A percentile compares a stretch with the other conserved stretches of the same genome.
These are phyloP conservation scores for Hippocampus abdominalis DNA, from an alignment of 2,113 vertebrate species.

Conservation along the genomic window DNA sequence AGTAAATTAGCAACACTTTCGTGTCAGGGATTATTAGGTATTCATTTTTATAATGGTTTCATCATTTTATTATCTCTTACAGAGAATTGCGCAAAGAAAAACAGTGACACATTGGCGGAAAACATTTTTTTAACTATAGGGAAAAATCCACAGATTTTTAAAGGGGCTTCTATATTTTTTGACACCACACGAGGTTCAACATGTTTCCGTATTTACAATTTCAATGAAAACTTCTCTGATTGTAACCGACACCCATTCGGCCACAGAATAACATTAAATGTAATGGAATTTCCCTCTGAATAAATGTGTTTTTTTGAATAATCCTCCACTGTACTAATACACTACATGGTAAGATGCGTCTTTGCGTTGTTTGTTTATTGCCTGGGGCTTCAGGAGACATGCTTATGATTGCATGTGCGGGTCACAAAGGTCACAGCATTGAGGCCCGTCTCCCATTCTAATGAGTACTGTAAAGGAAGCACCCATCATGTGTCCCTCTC, in stretches of 20 bases:
- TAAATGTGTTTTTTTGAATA: background rate
- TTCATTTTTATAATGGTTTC: background rate
- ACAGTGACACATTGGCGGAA: background rate
- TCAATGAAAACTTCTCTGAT: background rate
- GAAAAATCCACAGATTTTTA: background rate
- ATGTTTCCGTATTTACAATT: background rate
- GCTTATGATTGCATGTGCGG: constrained; percentile 2
- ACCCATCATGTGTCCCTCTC: constrained; percentile 8
- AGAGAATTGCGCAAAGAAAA: background rate
- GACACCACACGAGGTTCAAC: background rate
- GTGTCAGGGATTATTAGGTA: background rate
- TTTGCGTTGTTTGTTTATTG: constrained; percentile 5
- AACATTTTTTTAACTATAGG: background rate
- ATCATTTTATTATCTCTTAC: background rate
- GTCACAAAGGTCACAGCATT: constrained; percentile 29
- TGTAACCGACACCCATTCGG: background rate
- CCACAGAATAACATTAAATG: background rate
- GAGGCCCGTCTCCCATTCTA: constrained; percentile 23
- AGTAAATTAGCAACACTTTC: background rate
- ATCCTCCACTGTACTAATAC: background rate
- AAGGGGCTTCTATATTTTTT: background rate
- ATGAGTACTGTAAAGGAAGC: constrained; percentile 8
- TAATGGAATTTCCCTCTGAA: background rate
- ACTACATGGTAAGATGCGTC: background rate
- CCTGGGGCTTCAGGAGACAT: constrained; percentile 17